phyloP scores from a whole-genome alignment of 2,113 vertebrate species.

The Recurvirostra avosetta region DNA sequence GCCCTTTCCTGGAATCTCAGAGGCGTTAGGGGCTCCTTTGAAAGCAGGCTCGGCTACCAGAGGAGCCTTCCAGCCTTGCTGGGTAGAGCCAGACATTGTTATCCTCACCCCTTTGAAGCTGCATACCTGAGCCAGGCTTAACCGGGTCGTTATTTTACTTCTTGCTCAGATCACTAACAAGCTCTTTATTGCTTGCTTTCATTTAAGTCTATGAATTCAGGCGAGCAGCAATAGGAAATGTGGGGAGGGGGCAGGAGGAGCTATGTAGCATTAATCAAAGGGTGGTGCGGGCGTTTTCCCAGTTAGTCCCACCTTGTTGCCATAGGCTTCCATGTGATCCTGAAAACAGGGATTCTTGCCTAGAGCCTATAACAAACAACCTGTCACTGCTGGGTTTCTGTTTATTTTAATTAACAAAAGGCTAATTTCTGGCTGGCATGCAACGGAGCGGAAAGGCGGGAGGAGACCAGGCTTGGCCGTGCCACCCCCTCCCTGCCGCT shows the following conservation, averaged over 20 bases:
- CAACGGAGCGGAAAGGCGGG: rapidly evolving
- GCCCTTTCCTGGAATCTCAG: not conserved
- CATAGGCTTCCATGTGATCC: not conserved
- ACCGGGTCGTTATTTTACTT: not conserved
- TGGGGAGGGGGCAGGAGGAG: not conserved
- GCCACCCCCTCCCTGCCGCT: not conserved
- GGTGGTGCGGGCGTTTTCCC: rapidly evolving
- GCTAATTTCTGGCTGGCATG: not conserved
- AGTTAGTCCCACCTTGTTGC: not conserved
- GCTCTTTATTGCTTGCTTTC: not conserved
- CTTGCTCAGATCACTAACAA: slow-evolving; percentile 5
- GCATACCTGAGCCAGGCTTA: slow-evolving; percentile 11
- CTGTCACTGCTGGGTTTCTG: not conserved
- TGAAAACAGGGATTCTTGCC: not conserved
- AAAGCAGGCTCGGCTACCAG: not conserved
- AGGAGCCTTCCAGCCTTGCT: not conserved
- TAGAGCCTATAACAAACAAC: not conserved
- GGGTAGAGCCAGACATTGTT: not conserved
- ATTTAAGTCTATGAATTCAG: not conserved
- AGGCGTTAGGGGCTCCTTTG: not conserved
- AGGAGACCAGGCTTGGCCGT: not conserved
- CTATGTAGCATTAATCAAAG: not conserved
- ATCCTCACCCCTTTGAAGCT: slow-evolving; percentile 23
- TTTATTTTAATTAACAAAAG: slow-evolving; percentile 23
- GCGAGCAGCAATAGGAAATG: not conserved